phyloP scores from a whole-genome alignment of 2,113 vertebrate species.

The Gorsachius goisagi region DNA sequence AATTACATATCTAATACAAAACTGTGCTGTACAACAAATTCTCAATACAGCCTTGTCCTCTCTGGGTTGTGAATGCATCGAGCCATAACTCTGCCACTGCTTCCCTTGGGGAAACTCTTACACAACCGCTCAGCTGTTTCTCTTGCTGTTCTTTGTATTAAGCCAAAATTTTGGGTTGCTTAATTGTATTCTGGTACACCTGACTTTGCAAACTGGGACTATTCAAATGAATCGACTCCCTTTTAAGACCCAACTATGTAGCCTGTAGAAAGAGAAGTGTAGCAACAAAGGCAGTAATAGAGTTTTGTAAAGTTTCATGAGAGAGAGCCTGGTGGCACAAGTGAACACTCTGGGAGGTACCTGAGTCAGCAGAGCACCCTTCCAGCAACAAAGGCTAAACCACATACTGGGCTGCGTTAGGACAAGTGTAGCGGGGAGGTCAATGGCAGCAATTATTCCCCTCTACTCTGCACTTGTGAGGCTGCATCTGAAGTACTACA shows the following conservation, averaged over 20 bases:
- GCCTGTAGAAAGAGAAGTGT: not conserved
- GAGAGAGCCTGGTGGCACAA: not conserved
- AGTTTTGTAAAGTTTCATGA: not conserved
- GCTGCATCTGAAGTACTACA: not conserved
- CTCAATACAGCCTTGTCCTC: not conserved
- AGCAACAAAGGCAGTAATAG: not conserved
- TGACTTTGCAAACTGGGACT: not conserved
- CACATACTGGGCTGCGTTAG: accelerated
- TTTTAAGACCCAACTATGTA: not conserved
- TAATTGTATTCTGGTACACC: not conserved
- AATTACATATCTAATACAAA: not conserved
- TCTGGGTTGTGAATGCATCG: not conserved
- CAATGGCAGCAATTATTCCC: not conserved
- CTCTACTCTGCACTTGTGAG: not conserved
- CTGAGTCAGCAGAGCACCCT: not conserved
- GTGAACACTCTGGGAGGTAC: not conserved
- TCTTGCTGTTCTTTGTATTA: not conserved
- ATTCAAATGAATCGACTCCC: not conserved
- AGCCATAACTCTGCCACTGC: not conserved
- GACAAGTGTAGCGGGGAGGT: accelerated
- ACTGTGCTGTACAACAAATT: not conserved
- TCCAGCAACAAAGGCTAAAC: not conserved
- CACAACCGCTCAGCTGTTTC: slow-evolving; percentile 26
- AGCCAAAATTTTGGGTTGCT: slow-evolving; percentile 9
- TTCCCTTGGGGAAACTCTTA: slow-evolving; percentile 23